Conservation (phyloP, 2,888 invertebrate species). For the Nasonia oneida region DNA sequence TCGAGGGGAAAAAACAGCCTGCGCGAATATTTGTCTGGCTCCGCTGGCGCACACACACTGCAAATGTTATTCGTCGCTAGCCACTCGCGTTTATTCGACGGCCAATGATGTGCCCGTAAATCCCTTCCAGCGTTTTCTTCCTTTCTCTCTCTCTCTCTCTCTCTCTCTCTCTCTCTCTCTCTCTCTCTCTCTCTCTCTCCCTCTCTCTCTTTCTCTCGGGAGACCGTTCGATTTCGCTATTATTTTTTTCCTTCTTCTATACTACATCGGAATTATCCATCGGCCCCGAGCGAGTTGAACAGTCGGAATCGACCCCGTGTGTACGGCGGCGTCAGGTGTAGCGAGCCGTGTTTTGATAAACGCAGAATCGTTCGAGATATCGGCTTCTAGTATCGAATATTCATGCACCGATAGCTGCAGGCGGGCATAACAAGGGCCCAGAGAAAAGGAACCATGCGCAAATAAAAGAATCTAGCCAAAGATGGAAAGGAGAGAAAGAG, state of each 20-base stretch:
- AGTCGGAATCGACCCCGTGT: too few species aligned
- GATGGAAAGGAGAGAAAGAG: conserved; percentile 25
- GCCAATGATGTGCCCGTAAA: conserved; percentile 60
- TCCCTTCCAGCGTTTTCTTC: conserved; percentile 48
- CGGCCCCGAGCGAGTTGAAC: background rate
- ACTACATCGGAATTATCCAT: conserved; percentile 41
- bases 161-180: conserved; percentile 32
- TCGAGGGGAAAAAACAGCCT: conserved; percentile 60
- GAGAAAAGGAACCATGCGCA: conserved; percentile 20
- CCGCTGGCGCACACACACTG: conserved; percentile 34
- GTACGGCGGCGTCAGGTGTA: background rate
- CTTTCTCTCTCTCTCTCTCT: conserved; percentile 36
- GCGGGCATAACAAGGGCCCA: background rate
- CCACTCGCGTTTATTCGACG: conserved; percentile 59
- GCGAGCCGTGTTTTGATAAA: too few species aligned
- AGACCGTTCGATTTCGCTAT: conserved; percentile 40
- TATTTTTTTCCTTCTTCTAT: conserved; percentile 44
- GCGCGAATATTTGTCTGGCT: conserved; percentile 63
- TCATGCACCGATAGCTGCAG: too few species aligned
- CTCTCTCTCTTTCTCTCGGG: conserved; percentile 8
- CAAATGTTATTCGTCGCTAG: conserved; percentile 61
- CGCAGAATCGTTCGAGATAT: too few species aligned
- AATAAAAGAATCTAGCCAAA: conserved; percentile 47
- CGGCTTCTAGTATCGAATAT: too few species aligned
- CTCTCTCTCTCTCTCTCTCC: conserved; percentile 21